A percentile compares a stretch with the other conserved stretches of the same genome.
Evolutionary conservation across 1,140 invertebrate genomes (phyloP).

Genomic region (Drosophila sproati): DNA sequence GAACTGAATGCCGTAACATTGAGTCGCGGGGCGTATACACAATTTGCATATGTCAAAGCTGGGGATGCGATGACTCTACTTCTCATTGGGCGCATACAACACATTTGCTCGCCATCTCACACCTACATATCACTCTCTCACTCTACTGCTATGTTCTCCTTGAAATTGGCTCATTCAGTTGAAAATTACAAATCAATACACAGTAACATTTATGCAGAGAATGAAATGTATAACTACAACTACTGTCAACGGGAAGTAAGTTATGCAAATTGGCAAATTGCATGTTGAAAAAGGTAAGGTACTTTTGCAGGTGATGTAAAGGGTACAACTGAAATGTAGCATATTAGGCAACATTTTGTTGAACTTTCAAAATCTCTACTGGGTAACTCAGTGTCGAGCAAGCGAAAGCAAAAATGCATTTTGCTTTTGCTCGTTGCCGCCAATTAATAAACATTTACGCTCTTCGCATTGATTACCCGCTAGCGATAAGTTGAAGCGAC

Average conservation of each 20-base stretch:
- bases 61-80: constrained; percentile 25
- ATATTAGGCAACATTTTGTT: not conserved
- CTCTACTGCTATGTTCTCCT: not conserved
- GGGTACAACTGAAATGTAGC: too few species aligned
- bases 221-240: too few species aligned
- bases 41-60: constrained; percentile 66
- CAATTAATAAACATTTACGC: constrained; percentile 79
- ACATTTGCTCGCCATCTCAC: not conserved
- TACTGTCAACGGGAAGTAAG: too few species aligned
- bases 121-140: not conserved
- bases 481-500: constrained; percentile 41
- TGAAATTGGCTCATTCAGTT: too few species aligned
- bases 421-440: constrained; percentile 28
- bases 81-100: constrained; percentile 13
- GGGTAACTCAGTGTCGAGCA: constrained; percentile 1
- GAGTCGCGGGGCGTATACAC: constrained; percentile 65
- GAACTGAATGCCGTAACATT: constrained; percentile 42
- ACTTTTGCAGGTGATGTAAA: too few species aligned
- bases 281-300: too few species aligned
- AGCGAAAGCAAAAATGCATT: not conserved
- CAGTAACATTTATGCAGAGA: too few species aligned
- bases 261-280: too few species aligned
- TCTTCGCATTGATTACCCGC: constrained; percentile 65
- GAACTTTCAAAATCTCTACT: not conserved
- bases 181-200: too few species aligned